Evolutionary conservation across 2,797 vertebrate species (phyloP), one percentile per base, ranked within the genome.

Genomic region (Adelosebastes latens): DNA sequence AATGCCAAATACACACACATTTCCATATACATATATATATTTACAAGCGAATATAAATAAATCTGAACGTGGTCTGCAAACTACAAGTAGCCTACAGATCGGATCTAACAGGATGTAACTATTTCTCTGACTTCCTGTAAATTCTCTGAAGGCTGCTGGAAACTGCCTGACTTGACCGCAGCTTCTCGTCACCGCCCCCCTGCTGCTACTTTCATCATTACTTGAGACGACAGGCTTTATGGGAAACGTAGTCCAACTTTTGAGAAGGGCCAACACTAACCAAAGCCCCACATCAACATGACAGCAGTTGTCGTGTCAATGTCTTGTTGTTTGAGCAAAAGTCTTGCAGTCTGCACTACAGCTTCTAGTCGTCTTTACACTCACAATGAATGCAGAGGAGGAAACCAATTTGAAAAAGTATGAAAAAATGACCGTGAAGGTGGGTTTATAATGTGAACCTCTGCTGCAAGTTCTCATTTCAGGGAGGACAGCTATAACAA

Each of bases 401-500:
- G 49, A 59, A 78, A 32, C 25, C 11, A 16, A 68, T 73, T 77
- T 64, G 13, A 53, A 25, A 69, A 69, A 32, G 59, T 24, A 20
- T 71, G n/a, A 24, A 22, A 62, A 73, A 75, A 46, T 36, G 20
- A 53, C 27, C 1, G 7, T 22, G n/a, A 62, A 67, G 74, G 29
- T 70, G 60, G 36, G 20, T n/a, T 20, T 53, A 53, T 39, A 58
- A n/a, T 22, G 29, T 62, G 13, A 78, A 69, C 52, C 31, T 34
- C 52, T 5, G 36, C 60, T 32, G 53, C 71, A 73, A 31, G 79
- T 61, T 74, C 60, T 86, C 27, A 46, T 74, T 73, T 79, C 64
- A 60, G 32, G 2, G 31, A 67, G 18, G 60, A 75, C 6, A 16
- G 31, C 67, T 31, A 49, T 69, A 78, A 80, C 84, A 87, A 79